A percentile compares a stretch with the other conserved stretches of the same genome.
These are phyloP conservation scores for Pelusios castaneus DNA, from an alignment of 2,113 vertebrate species.

Conservation along the genomic window DNA sequence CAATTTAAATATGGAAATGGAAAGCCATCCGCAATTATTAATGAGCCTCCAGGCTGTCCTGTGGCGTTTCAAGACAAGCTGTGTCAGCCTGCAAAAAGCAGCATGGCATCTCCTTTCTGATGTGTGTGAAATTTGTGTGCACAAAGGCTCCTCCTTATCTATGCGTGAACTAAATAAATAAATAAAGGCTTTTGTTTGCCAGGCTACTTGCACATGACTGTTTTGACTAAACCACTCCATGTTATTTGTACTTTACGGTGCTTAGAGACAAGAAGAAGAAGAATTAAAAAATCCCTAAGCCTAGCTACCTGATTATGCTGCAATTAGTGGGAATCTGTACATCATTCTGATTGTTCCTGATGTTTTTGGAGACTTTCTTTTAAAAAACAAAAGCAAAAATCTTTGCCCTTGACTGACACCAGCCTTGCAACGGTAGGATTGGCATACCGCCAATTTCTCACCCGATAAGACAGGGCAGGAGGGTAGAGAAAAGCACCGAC, in stretches of 20 bases:
- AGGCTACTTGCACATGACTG: conserved; percentile 81
- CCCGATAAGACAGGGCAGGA: not conserved
- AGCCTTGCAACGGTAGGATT: not conserved
- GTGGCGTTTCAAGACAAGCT: conserved; percentile 16
- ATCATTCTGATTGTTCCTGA: not conserved
- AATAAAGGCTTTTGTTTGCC: conserved; percentile 85
- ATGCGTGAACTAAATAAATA: conserved; percentile 71
- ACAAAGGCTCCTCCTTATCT: conserved; percentile 66
- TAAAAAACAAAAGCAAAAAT: not conserved
- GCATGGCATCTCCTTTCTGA: conserved; percentile 80
- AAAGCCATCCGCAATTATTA: conserved; percentile 63
- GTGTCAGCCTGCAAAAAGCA: conserved; percentile 71
- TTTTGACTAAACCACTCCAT: conserved; percentile 20
- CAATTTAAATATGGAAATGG: conserved; percentile 67
- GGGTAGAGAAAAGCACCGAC: not conserved
- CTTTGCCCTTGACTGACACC: conserved; percentile 8
- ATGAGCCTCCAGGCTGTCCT: conserved; percentile 64
- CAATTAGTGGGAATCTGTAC: not conserved
- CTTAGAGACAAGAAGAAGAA: not conserved
- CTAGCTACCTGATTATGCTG: not conserved
- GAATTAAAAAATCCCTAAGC: not conserved
- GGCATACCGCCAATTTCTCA: conserved; percentile 4
- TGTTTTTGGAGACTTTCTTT: not conserved
- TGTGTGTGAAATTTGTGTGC: conserved; percentile 73
- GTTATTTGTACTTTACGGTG: not conserved